phyloP scores from a whole-genome alignment of 2,888 invertebrate species.

The Ctena decussata region DNA sequence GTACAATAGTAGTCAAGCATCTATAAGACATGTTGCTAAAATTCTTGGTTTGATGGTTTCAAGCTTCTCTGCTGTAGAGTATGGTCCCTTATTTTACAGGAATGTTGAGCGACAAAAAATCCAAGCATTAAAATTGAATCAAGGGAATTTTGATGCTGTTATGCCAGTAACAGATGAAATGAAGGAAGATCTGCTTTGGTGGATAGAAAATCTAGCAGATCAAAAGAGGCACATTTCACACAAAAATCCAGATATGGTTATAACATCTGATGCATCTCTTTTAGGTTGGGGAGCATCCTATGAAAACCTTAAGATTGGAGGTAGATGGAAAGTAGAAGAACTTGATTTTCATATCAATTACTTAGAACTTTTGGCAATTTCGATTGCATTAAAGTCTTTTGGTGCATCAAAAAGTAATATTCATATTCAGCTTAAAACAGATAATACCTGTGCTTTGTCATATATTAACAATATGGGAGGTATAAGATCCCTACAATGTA shows the following conservation, averaged over 20 bases:
- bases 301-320: background rate
- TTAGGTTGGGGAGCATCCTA: constrained; percentile 14
- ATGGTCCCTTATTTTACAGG: constrained; percentile 18
- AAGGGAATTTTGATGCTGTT: constrained; percentile 9
- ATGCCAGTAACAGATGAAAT: background rate
- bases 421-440: constrained; percentile 40
- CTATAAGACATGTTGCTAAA: constrained; percentile 13
- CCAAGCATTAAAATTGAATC: background rate
- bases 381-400: constrained; percentile 33
- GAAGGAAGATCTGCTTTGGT: constrained; percentile 21
- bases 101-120: background rate
- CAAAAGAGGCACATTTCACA: constrained; percentile 9
- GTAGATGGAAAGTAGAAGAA: constrained; percentile 36
- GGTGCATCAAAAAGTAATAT: background rate
- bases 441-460: constrained; percentile 42
- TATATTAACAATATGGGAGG: constrained; percentile 51
- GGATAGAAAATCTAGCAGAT: constrained; percentile 14
- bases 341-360: constrained; percentile 41
- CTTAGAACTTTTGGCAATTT: constrained; percentile 47
- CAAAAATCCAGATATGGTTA: constrained; percentile 1
- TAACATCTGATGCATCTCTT: constrained; percentile 9
- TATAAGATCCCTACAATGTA: background rate
- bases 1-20: too few species aligned
- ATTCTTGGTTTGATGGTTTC: constrained; percentile 7
- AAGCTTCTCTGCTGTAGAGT: constrained; percentile 21